A percentile compares a stretch with the other conserved stretches of the same genome.
These are phyloP conservation scores for Cephalopachus bancanus DNA, from an alignment of 2,797 vertebrate genomes.

Conservation along the genomic window DNA sequence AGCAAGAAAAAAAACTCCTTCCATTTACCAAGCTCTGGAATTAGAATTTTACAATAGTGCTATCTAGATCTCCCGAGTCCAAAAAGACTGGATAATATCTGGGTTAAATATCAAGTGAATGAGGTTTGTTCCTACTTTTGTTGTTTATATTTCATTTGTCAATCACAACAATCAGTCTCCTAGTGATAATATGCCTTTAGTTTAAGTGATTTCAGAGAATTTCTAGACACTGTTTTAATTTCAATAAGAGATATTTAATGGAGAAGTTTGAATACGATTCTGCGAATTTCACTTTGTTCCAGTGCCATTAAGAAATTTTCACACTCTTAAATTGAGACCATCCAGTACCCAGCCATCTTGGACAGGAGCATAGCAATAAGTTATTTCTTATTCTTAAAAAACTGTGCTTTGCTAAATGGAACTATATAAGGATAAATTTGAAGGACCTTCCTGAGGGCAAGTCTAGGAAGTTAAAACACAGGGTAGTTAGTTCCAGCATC, in stretches of 20 bases:
- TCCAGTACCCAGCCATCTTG: not conserved
- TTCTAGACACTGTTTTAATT: not conserved
- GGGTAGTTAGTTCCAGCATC: not conserved
- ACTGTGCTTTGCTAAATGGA: not conserved
- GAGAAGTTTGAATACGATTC: not conserved
- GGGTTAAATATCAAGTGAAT: not conserved
- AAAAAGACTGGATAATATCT: not conserved
- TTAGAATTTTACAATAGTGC: not conserved
- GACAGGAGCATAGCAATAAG: not conserved
- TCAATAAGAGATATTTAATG: not conserved
- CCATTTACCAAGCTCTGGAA: not conserved
- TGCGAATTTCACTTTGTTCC: not conserved
- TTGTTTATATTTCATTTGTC: not conserved
- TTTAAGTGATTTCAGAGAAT: not conserved
- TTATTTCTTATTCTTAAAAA: not conserved
- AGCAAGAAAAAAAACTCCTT: not conserved
- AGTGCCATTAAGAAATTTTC: not conserved
- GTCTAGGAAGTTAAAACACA: not conserved
- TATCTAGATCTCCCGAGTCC: not conserved
- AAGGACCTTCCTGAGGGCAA: not conserved
- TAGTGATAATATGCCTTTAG: not conserved
- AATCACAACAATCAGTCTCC: not conserved
- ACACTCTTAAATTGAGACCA: not conserved
- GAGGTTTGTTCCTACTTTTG: not conserved
- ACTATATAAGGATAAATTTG: not conserved